Evolutionary conservation across 2,888 invertebrate species (phyloP), one percentile per base, ranked within the genome.

Genomic region (Mythimna ferrago): DNA sequence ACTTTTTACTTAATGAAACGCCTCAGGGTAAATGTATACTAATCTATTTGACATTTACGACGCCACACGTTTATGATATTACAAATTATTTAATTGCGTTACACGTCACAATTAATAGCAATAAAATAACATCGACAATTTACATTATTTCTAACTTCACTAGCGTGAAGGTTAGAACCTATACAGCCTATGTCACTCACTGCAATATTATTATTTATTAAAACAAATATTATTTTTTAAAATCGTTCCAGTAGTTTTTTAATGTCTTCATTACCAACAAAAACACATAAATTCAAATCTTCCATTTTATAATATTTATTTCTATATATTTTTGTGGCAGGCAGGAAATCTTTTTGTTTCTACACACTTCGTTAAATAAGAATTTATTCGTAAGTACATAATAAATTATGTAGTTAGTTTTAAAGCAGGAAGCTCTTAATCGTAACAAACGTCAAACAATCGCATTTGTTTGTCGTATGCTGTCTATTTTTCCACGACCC

Each of bases 1-100:
- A 74, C 61, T 62, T 65, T 44, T 63, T 65, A 71, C 51, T 62
- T 61, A 62, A 62, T 78, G 35, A 63, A n/a, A 6, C 51, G 56
- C 63, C 68, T 9, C 19, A 44, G 64, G 73, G 53, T 56, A 63
- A n/a, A 60, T 51, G 10, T n/a, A 14, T 16, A 38, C 26, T 57
- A 9, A 69, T 82, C 66, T 69, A 72, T 72, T 60, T 64, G 44
- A 60, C 35, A 21, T 66, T 48, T 21, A 32, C 19, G 16, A 38
- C 9, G n/a, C 19, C 48, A 60, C 38, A 54, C 69, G 58, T 0
- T 35, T n/a, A 11, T 19, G 14, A 19, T 44, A 19, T 57, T 48
- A 48, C 48, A 48, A 14, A 48, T 48, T 48, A 19, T 11, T 26
- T 65, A 35, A 68, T 41, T 44, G 14, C 4, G 51, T 53, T 44